Conservation (phyloP, 2,888 invertebrate species). For the Tetheella fluctuosa region DNA sequence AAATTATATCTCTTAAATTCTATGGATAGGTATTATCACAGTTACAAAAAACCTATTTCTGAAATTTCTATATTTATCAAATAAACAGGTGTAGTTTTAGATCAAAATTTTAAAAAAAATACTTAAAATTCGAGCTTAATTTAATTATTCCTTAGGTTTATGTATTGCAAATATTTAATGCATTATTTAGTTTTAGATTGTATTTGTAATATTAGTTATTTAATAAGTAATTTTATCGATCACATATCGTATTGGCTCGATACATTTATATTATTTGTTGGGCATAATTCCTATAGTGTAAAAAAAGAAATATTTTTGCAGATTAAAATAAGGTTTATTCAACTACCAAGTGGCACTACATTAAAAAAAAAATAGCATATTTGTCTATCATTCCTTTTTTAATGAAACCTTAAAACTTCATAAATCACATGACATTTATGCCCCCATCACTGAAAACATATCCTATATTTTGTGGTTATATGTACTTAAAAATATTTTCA, state of each 20-base stretch:
- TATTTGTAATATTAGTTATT: constrained; percentile 30
- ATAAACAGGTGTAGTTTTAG: not conserved
- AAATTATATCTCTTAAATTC: too few species aligned
- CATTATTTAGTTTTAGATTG: constrained; percentile 40
- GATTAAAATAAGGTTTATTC: constrained; percentile 24
- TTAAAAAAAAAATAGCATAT: not conserved
- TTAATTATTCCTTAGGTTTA: constrained; percentile 34
- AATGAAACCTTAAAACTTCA: not conserved
- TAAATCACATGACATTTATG: too few species aligned
- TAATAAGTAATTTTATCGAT: constrained; percentile 7
- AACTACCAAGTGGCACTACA: constrained; percentile 11
- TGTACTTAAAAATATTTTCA: not conserved
- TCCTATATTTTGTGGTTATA: not conserved
- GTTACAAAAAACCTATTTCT: too few species aligned
- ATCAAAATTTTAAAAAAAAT: not conserved
- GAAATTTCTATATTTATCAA: constrained; percentile 3
- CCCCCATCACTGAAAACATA: not conserved
- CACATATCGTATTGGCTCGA: constrained; percentile 1
- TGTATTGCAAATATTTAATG: constrained; percentile 40
- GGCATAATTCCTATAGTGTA: constrained; percentile 9
- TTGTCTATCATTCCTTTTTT: not conserved
- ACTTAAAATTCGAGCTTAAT: constrained; percentile 35
- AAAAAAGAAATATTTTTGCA: constrained; percentile 20
- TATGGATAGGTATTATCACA: too few species aligned
- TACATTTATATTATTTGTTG: not conserved